Evolutionary conservation across 2,113 vertebrate genomes (phyloP).

Genomic region (Vidua chalybeata): DNA sequence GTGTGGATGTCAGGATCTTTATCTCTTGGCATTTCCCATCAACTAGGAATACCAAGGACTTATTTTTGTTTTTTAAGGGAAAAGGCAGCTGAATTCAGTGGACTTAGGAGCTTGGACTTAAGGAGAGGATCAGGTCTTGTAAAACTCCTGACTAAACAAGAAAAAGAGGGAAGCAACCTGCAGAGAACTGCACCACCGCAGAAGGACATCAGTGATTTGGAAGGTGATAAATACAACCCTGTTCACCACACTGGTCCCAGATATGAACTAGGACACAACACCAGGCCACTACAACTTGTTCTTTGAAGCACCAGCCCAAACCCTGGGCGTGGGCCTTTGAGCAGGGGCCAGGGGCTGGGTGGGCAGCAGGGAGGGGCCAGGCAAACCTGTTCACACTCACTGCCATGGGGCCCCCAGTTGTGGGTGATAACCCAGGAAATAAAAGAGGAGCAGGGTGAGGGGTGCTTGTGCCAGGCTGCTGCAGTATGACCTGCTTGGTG

Average conservation of each 20-base stretch:
- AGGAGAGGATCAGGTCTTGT: not conserved
- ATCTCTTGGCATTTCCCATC: not conserved
- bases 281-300: too few relatives aligned
- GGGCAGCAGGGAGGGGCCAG: not conserved
- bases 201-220: not conserved
- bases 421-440: not conserved
- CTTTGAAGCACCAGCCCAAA: not conserved
- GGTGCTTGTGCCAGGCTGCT: not conserved
- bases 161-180: not conserved
- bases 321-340: not conserved
- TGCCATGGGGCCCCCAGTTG: not conserved
- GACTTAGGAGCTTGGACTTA: not conserved
- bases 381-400: not conserved
- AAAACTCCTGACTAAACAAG: not conserved
- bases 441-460: not conserved
- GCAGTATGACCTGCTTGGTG: accelerated
- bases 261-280: not conserved
- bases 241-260: not conserved
- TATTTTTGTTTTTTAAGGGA: not conserved
- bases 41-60: not conserved
- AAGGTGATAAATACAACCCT: not conserved
- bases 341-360: not conserved
- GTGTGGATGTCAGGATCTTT: not conserved
- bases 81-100: not conserved
- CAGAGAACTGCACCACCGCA: not conserved